Conservation (phyloP, 2,113 vertebrate species). For the Lycocorax pyrrhopterus region DNA sequence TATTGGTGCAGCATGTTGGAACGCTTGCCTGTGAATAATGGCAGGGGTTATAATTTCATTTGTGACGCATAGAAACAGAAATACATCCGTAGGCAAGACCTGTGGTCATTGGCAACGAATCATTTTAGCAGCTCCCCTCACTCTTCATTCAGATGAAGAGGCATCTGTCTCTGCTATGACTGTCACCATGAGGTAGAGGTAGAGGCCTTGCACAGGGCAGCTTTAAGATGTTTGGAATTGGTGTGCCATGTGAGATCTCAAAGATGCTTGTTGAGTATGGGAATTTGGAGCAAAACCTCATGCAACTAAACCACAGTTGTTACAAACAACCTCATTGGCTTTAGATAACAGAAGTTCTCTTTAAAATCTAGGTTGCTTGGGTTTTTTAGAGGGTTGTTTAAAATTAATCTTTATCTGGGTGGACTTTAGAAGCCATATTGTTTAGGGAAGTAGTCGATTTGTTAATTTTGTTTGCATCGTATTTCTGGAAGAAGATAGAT, state of each 20-base stretch:
- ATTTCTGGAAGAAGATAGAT: background rate
- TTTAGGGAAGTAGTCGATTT: background rate
- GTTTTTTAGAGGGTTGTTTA: background rate
- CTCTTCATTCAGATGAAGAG: background rate
- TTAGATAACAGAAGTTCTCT: background rate
- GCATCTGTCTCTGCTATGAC: background rate
- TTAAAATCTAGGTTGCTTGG: background rate
- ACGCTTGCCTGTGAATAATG: background rate
- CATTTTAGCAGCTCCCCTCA: background rate
- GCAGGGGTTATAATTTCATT: background rate
- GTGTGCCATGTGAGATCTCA: background rate
- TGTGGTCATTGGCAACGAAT: background rate
- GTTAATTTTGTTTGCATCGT: background rate
- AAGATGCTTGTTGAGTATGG: background rate
- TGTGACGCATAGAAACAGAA: background rate
- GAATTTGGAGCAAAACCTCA: background rate
- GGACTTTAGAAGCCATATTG: background rate
- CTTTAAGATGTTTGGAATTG: background rate
- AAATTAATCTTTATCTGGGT: background rate
- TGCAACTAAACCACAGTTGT: background rate
- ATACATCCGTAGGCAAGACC: background rate
- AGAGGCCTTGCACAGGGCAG: background rate
- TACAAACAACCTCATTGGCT: background rate
- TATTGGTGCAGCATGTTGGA: background rate
- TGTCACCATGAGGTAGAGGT: background rate